Evolutionary conservation across 1,140 invertebrate species (phyloP), one percentile per base, ranked within the genome.

Genomic region (Drosophila burlai): DNA sequence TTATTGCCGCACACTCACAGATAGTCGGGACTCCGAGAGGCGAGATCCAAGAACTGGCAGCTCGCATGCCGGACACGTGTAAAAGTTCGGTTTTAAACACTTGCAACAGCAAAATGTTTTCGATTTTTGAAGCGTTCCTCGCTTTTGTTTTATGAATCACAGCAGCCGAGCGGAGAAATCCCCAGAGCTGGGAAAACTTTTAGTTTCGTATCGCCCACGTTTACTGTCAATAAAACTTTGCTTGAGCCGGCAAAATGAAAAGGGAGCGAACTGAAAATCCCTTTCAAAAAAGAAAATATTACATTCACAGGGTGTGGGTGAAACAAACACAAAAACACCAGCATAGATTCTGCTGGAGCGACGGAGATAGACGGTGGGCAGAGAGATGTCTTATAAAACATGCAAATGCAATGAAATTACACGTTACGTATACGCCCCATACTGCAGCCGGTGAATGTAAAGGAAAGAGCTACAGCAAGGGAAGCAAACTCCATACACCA

Each of bases 371-470:
- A 11, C 16, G 16, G 26, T 29, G 49, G 49, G 5, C 29, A 43
- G 55, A 64, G 54, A 68, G 11, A 26, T 63, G 66, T 79, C 61
- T 71, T 74, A 83, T 89, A 81, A 89, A 84, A 79, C 85, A 89
- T 89, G 84, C 81, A 89, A 87, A 87, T 87, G 84, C 84, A 87
- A 84, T 90, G 81, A 84, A 89, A 89, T 89, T 89, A 89, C 84
- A 89, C 69, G 85, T 90, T 90, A 89, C 85, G 84, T 89, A 89
- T 89, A 89, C 84, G 84, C 81, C 81, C 73, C 73, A 49, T 89
- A 59, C 26, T 69, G 84, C 81, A 89, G 49, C 40, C 26, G 24
- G 65, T 49, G 66, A 76, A 47, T 50, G 49, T 47, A 58, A 45
- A 15, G 21, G 52, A 46, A 49, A 24, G n/a, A 42, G 57, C 42